phyloP scores from a whole-genome alignment of 2,888 invertebrate species.

The Drosophila kuntzei region DNA sequence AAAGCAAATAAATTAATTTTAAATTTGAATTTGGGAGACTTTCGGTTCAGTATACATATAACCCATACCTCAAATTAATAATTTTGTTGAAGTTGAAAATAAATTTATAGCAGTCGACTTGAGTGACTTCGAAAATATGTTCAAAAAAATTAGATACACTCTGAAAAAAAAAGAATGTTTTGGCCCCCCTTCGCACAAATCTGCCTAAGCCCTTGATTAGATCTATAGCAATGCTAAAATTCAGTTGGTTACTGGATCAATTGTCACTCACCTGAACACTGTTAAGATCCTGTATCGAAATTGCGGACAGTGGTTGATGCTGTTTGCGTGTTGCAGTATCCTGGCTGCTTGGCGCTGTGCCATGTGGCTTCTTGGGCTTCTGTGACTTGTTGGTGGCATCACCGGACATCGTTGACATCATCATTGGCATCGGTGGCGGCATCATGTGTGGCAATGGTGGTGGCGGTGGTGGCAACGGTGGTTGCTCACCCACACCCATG shows the following conservation, averaged over 20 bases:
- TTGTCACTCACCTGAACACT: conserved; percentile 88
- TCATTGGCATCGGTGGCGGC: conserved; percentile 86
- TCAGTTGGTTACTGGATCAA: background rate
- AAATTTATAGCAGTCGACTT: too few species aligned
- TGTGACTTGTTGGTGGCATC: conserved; percentile 82
- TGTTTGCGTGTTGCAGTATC: conserved; percentile 86
- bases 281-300: conserved; percentile 94
- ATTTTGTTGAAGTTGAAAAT: too few species aligned
- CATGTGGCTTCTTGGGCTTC: conserved; percentile 70
- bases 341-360: conserved; percentile 72
- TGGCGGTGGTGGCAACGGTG: conserved; percentile 85
- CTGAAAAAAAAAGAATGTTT: too few species aligned
- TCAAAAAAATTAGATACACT: too few species aligned
- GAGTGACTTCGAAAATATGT: too few species aligned
- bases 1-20: too few species aligned
- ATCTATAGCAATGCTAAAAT: too few species aligned
- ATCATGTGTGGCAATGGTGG: conserved; percentile 86
- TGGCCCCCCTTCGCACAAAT: too few species aligned
- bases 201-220: too few species aligned
- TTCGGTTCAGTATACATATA: too few species aligned
- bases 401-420: conserved; percentile 72
- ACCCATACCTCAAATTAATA: too few species aligned
- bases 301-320: conserved; percentile 93
- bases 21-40: too few species aligned
- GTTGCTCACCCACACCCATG: conserved; percentile 63